These are phyloP conservation scores for Ceramica pisi DNA, from an alignment of 2,888 invertebrate species.

Conservation along the genomic window DNA sequence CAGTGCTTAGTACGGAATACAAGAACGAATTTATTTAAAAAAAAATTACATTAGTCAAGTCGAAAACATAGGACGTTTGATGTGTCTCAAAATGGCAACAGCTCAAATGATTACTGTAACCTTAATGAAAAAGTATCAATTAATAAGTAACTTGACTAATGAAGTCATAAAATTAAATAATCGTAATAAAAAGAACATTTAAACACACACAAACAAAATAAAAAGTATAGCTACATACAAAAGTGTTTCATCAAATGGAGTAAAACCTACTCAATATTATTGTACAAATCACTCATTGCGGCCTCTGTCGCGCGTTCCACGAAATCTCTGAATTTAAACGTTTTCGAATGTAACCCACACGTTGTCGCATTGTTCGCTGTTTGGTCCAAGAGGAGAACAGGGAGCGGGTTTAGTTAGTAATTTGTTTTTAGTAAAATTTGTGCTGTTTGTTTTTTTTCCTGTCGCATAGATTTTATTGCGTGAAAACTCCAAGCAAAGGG, in stretches of 20 bases:
- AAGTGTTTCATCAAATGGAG: constrained; percentile 48
- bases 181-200: no score
- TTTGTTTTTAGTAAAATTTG: neutral
- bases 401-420: neutral
- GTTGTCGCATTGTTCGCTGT: constrained; percentile 71
- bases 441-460: neutral
- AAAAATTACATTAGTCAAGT: no score
- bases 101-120: no score
- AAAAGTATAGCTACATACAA: constrained; percentile 37
- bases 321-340: constrained; percentile 86
- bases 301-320: constrained; percentile 71
- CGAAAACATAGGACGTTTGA: no score
- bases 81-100: no score
- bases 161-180: no score
- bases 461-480: no score
- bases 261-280: constrained; percentile 55
- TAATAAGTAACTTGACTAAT: no score
- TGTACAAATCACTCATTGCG: constrained; percentile 81
- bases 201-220: neutral
- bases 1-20: no score
- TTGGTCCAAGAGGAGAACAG: constrained; percentile 47
- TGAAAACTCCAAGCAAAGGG: no score
- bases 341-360: constrained; percentile 80
- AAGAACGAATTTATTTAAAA: neutral
- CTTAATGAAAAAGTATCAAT: no score